phyloP scores from a whole-genome alignment of 2,888 invertebrate species.

The Megaustenia siamemsis region DNA sequence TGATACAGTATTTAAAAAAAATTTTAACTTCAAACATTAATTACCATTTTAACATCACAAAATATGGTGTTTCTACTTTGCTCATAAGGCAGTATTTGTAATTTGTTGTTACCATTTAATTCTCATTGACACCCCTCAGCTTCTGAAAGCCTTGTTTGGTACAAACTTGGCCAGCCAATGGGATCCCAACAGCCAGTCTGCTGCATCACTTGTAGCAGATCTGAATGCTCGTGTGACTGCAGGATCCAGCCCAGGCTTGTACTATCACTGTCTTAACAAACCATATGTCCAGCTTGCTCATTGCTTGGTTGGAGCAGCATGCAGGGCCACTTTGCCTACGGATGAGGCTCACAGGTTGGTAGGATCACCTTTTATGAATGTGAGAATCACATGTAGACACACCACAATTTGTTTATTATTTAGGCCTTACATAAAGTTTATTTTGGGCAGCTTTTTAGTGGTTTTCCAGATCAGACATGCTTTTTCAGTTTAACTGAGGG shows the following conservation, averaged over 20 bases:
- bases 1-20: too few relatives aligned
- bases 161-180: constrained; percentile 84
- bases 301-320: constrained; percentile 76
- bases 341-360: constrained; percentile 73
- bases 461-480: too few relatives aligned
- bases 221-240: constrained; percentile 71
- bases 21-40: too few relatives aligned
- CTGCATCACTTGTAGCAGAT: constrained; percentile 66
- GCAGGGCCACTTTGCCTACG: constrained; percentile 70
- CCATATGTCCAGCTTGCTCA: constrained; percentile 81
- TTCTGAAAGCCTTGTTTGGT: constrained; percentile 86
- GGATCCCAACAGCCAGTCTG: constrained; percentile 69
- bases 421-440: too few relatives aligned
- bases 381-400: too few relatives aligned
- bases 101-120: not conserved
- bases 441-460: too few relatives aligned
- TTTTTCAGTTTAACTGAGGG: too few relatives aligned
- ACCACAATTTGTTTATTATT: too few relatives aligned
- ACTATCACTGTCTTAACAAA: constrained; percentile 79
- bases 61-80: too few relatives aligned
- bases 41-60: too few relatives aligned
- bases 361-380: not conserved
- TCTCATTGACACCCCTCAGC: constrained; percentile 71
- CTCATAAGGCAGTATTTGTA: too few relatives aligned
- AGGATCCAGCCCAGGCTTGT: constrained; percentile 77